Conservation (phyloP, 2,888 invertebrate genomes). For the Rhingia rostrata region DNA sequence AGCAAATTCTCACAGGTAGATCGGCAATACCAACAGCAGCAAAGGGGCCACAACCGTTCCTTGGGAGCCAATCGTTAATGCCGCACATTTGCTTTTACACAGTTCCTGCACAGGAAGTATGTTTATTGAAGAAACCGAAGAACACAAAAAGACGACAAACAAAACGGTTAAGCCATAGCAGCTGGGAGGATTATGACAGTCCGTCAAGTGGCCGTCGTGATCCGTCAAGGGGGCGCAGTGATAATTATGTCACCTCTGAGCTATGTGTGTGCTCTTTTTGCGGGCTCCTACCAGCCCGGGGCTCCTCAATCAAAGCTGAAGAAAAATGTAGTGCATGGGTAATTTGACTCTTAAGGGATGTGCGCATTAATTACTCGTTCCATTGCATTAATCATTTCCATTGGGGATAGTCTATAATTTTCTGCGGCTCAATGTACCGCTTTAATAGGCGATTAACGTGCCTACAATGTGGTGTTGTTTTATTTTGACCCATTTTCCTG, state of each 20-base stretch:
- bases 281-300: slow-evolving; percentile 11
- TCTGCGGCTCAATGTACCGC: slow-evolving; percentile 22
- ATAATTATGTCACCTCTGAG: slow-evolving; percentile 70
- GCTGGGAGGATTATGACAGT: slow-evolving; percentile 63
- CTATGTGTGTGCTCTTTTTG: slow-evolving; percentile 43
- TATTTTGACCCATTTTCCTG: slow-evolving; percentile 55
- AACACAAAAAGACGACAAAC: slow-evolving; percentile 16
- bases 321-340: slow-evolving; percentile 51
- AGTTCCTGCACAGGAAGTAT: slow-evolving; percentile 67
- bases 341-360: slow-evolving; percentile 62
- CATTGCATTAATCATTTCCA: slow-evolving; percentile 61
- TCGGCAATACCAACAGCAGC: slow-evolving; percentile 10
- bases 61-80: slow-evolving; percentile 54
- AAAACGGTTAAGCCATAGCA: slow-evolving; percentile 60
- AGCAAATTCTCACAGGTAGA: slow-evolving; percentile 49
- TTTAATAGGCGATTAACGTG: slow-evolving; percentile 46
- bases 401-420: slow-evolving; percentile 50
- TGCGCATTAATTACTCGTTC: slow-evolving; percentile 64
- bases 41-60: slow-evolving; percentile 28
- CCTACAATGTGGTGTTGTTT: slow-evolving; percentile 1
- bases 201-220: slow-evolving; percentile 46
- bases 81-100: slow-evolving; percentile 48
- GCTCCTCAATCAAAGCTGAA: slow-evolving; percentile 57
- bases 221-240: slow-evolving; percentile 61
- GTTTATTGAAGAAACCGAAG: slow-evolving; percentile 44